Percentiles rank a stretch among this genome's conserved stretches.
Conservation (phyloP, 2,888 invertebrate species). For the Baronia brevicornis region DNA sequence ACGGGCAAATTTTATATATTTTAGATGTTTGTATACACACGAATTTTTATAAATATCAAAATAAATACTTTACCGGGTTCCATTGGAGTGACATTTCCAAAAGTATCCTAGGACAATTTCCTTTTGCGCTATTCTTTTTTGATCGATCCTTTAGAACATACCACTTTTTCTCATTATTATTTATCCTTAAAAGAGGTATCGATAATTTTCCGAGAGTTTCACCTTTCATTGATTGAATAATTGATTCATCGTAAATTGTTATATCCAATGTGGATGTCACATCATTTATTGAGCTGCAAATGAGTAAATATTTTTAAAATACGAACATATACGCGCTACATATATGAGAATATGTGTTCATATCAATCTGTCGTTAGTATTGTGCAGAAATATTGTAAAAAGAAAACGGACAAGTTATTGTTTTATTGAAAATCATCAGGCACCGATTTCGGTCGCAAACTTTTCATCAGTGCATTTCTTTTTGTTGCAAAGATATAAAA, state of each 20-base stretch:
- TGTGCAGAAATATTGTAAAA: conserved; percentile 3
- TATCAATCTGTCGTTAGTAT: not conserved
- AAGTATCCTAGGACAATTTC: conserved; percentile 55
- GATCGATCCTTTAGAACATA: conserved; percentile 56
- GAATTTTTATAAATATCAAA: conserved; percentile 2
- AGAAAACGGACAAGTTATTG: too few species aligned
- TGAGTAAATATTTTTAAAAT: conserved; percentile 3
- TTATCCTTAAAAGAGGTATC: conserved; percentile 54
- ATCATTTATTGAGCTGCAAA: conserved; percentile 52
- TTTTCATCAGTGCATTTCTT: too few species aligned
- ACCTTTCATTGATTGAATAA: conserved; percentile 42
- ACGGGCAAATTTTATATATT: not conserved
- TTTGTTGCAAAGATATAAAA: too few species aligned
- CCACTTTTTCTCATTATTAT: conserved; percentile 60
- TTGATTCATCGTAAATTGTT: conserved; percentile 54
- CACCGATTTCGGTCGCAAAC: too few species aligned
- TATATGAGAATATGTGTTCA: not conserved
- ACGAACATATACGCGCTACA: not conserved
- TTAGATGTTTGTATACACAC: too few species aligned
- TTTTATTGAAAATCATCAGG: too few species aligned
- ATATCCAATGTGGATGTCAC: conserved; percentile 60
- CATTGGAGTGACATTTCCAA: conserved; percentile 62
- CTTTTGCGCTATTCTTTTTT: conserved; percentile 46
- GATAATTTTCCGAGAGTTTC: conserved; percentile 57
- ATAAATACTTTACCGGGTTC: conserved; percentile 51